Evolutionary conservation across 2,113 vertebrate species (phyloP).

Genomic region (Lepisosteus oculatus): DNA sequence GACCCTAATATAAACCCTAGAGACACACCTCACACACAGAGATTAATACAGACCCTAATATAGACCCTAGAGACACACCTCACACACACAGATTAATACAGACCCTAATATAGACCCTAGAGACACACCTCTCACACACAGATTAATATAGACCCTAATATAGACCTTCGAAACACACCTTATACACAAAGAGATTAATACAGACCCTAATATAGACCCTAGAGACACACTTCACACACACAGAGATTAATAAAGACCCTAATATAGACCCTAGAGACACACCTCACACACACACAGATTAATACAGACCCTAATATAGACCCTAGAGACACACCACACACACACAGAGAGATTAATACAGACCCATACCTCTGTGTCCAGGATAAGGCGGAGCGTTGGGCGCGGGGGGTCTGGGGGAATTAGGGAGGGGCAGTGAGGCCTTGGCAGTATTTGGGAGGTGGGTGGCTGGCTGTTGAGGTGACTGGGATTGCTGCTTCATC

Average conservation of each 20-base stretch:
- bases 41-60: too few relatives aligned
- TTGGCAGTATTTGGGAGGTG: background rate
- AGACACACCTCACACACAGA: too few relatives aligned
- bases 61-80: too few relatives aligned
- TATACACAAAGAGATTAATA: background rate
- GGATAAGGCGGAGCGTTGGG: constrained; percentile 60
- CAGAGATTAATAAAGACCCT: background rate
- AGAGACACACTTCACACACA: constrained; percentile 15
- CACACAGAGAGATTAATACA: background rate
- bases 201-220: background rate
- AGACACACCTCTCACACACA: too few relatives aligned
- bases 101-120: too few relatives aligned
- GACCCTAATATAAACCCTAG: too few relatives aligned
- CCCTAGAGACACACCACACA: background rate
- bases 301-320: background rate
- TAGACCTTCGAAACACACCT: constrained; percentile 23
- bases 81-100: too few relatives aligned
- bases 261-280: background rate
- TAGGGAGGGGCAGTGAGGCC: constrained; percentile 45
- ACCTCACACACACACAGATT: background rate
- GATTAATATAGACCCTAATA: too few relatives aligned
- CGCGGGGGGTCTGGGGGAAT: constrained; percentile 49
- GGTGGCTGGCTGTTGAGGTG: background rate
- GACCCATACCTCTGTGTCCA: constrained; percentile 49
- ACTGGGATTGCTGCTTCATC: constrained; percentile 16